Evolutionary conservation across 2,888 invertebrate genomes (phyloP).

Genomic region (Pilophorus perplexus): DNA sequence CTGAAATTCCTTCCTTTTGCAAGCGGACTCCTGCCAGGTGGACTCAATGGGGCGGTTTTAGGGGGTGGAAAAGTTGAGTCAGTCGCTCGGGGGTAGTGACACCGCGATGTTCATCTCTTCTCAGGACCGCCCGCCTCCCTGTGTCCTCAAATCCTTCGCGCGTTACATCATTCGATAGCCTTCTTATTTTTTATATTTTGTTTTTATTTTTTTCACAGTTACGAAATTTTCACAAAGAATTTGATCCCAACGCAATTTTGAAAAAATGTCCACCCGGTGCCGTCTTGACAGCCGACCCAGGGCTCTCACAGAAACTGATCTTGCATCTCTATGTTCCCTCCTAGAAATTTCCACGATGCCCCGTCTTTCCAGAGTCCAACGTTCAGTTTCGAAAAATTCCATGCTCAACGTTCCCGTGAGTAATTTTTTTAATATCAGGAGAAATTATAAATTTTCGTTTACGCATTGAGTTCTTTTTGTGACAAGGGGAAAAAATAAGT

Average conservation of each 20-base stretch:
- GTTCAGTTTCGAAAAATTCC: not conserved
- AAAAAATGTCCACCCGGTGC: not conserved
- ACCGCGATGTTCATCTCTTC: not conserved
- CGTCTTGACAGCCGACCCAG: conserved; percentile 45
- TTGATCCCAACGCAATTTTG: not conserved
- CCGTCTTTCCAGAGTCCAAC: conserved; percentile 27
- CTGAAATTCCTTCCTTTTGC: no score
- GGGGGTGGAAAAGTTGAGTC: not conserved
- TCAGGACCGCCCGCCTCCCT: not conserved
- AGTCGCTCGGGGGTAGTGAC: not conserved
- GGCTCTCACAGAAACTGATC: conserved; percentile 43
- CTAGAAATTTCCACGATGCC: conserved; percentile 44
- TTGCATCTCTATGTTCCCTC: conserved; percentile 43
- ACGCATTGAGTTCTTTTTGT: no score
- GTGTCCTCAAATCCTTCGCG: not conserved
- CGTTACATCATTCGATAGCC: not conserved
- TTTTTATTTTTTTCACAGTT: not conserved
- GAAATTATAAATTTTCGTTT: no score
- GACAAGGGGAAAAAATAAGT: no score
- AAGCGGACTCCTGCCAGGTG: not conserved
- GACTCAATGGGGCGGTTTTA: not conserved
- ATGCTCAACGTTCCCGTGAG: conserved; percentile 2
- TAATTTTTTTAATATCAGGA: no score
- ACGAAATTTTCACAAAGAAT: not conserved
- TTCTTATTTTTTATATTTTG: not conserved